These are phyloP conservation scores for Sphenopsis melanotis DNA, from an alignment of 2,797 vertebrate species.

Conservation along the genomic window DNA sequence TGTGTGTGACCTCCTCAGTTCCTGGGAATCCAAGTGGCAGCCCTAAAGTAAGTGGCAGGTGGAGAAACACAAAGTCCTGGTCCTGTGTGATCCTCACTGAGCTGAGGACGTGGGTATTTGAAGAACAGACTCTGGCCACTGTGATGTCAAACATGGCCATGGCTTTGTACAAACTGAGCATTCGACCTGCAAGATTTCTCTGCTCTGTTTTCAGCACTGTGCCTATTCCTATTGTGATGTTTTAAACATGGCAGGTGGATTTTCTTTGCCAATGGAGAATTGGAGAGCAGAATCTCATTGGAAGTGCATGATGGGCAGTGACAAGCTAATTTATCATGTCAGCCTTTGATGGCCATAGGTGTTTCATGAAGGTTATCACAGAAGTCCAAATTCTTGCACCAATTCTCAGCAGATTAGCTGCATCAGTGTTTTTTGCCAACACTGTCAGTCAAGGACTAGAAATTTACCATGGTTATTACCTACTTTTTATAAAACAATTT, in stretches of 20 bases:
- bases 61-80: neutral
- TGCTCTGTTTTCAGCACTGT: neutral
- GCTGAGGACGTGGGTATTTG: rapidly evolving
- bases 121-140: neutral
- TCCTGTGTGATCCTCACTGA: neutral
- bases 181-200: neutral
- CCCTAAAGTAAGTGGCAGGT: neutral
- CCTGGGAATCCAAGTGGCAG: neutral
- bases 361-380: neutral
- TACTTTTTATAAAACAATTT: neutral
- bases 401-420: neutral
- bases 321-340: neutral
- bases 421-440: neutral
- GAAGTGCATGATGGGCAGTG: neutral
- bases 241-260: neutral
- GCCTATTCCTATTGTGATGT: neutral
- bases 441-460: neutral
- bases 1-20: neutral
- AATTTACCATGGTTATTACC: neutral
- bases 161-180: neutral
- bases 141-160: neutral
- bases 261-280: neutral
- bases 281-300: neutral
- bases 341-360: neutral
- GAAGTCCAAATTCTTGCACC: neutral